Evolutionary conservation across 1,140 invertebrate genomes (phyloP), one percentile per base, ranked within the genome.

Genomic region (Pseudomyrmex sp.): DNA sequence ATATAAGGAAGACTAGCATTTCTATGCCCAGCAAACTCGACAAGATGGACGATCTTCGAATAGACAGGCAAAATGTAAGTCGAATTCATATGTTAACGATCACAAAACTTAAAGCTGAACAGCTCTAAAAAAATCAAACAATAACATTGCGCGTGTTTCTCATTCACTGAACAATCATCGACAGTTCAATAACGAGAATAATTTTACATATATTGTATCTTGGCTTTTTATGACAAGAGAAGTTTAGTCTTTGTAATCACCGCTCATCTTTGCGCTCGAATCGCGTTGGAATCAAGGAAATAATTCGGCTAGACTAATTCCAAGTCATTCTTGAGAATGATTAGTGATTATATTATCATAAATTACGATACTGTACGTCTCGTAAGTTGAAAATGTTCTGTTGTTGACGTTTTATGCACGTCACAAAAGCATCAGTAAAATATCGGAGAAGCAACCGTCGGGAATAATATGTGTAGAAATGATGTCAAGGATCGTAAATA

Each of bases 11-110:
- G 86, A 90, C 90, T 7, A 92, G 92, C 63, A 90, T 91, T 56
- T 93, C 93, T 46, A 92, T 93, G 92, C 93, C 92, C 46, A 91
- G 84, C 44, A 93, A 92, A 68, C 89, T 94, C 10, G 86, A 93
- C 88, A 87, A 91, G 63, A 94, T 93, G 92, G 92, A 91, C 56
- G 88, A 90, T 70, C 87, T 93, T 10, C 89, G 91, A 59, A 93
- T 92, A 58, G 89, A 90, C 10, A 90, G 90, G 9, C 87, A 91
- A 20, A 92, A 93, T 89, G 93, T 93, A 88, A 88, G 48, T 63
- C 7, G 3, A n/a, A 58, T 69, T 54, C 13, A 23, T 10, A 46
- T 50, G 2, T 5, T 52, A 23, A 48, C 20, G 23, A 3, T 70
- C 26, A 70, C 54, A 13, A 18, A 26, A 26, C 3, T 35, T 7